Evolutionary conservation across 2,797 vertebrate genomes (phyloP).

Genomic region (Toxotes lorentzi): DNA sequence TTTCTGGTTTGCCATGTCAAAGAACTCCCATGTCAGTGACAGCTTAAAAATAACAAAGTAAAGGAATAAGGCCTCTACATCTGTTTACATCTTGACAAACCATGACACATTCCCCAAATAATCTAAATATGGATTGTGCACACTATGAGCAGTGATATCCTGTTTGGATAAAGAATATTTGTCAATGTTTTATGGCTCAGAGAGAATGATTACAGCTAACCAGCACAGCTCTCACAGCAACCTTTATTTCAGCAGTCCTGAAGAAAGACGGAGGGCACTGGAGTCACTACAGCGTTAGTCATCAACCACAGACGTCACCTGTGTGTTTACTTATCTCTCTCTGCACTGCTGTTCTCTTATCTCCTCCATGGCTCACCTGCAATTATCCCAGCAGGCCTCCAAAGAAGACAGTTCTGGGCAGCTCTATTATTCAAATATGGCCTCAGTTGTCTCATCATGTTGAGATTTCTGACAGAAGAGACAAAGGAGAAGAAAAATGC

Average conservation of each 20-base stretch:
- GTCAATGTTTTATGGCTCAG: slow-evolving; percentile 18
- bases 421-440: slow-evolving; percentile 56
- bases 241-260: slow-evolving; percentile 19
- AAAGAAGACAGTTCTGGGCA: slow-evolving; percentile 31
- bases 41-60: slow-evolving; percentile 23
- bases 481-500: neutral
- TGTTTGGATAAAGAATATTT: slow-evolving; percentile 26
- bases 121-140: neutral
- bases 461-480: slow-evolving; percentile 33
- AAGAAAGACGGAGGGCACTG: slow-evolving; percentile 4
- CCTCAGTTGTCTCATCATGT: slow-evolving; percentile 17
- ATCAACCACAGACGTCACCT: slow-evolving; percentile 65
- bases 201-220: slow-evolving; percentile 25
- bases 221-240: slow-evolving; percentile 10
- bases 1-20: slow-evolving; percentile 7
- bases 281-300: slow-evolving; percentile 65
- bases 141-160: slow-evolving; percentile 1
- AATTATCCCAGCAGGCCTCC: slow-evolving; percentile 62
- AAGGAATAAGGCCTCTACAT: neutral
- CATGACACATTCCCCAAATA: neutral
- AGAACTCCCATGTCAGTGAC: slow-evolving; percentile 28
- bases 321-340: slow-evolving; percentile 56
- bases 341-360: slow-evolving; percentile 39
- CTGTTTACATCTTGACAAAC: slow-evolving; percentile 8
- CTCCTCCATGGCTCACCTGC: slow-evolving; percentile 65